Evolutionary conservation across 2,888 invertebrate species (phyloP), one percentile per base, ranked within the genome.

Genomic region (Caradrina clavipalpis): DNA sequence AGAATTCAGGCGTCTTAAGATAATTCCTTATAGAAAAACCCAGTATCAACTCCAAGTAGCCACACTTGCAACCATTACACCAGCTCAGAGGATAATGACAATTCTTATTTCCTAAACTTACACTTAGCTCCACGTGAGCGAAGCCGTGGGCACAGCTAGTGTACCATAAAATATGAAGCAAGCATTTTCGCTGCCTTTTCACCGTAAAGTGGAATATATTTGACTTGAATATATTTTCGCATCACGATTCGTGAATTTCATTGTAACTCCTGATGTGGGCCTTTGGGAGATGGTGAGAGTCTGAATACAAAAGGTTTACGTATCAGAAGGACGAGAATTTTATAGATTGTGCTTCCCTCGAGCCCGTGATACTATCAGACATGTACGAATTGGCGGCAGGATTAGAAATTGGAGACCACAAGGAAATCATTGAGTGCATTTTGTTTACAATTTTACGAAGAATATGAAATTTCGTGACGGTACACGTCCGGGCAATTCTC

Each of bases 261-360:
- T 87, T 85, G 87, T 86, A 77, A 83, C 80, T 80, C 81, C 83
- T 85, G 86, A 87, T 85, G 82, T 82, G 82, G 79, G 62, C 87
- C 85, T 82, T 62, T 67, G 90, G 87, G 89, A 88, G 69, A 74
- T 50, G 60, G 68, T 76, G 69, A 84, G 82, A 85, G 84, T 84
- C 81, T 76, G 83, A 88, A 85, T 82, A 89, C 86, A 89, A 90
- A 90, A 86, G 89, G 84, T 88, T 86, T 88, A 84, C 85, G 80
- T 86, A 89, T 89, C 84, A 86, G 81, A 78, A 85, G 85, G 82
- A 82, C 85, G 80, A 80, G 84, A 85, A 87, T 89, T 90, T 90
- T 88, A 89, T 89, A 89, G 86, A 89, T 90, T 88, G 85, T 77
- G 80, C 70, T 79, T 84, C 90, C 87, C 88, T 42, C 21, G 89